These are phyloP conservation scores for Pseudomyrmex dendroicus DNA, from an alignment of 1,140 invertebrate species.

Conservation along the genomic window DNA sequence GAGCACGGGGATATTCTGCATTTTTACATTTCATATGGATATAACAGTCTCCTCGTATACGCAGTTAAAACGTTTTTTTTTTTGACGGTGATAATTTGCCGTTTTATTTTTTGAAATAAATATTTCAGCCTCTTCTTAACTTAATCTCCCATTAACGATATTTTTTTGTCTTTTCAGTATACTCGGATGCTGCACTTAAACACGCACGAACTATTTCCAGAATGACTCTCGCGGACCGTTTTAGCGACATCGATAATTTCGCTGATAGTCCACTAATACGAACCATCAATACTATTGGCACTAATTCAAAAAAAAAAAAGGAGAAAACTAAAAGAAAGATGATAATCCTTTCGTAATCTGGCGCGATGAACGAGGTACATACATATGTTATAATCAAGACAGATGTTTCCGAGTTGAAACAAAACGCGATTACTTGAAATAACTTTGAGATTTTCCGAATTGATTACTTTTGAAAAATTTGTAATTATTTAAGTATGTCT, in stretches of 20 bases:
- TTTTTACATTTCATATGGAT: conserved; percentile 19
- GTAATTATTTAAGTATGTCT: background rate
- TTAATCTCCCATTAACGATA: too few species aligned
- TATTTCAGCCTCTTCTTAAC: too few species aligned
- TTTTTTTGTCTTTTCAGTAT: too few species aligned
- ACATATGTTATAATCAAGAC: conserved; percentile 4
- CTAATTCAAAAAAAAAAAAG: conserved; percentile 44
- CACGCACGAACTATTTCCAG: conserved; percentile 21
- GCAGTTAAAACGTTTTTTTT: background rate
- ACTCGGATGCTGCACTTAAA: background rate
- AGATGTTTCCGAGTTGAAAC: conserved; percentile 7
- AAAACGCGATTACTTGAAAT: background rate
- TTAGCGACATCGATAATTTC: conserved; percentile 42
- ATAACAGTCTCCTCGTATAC: background rate
- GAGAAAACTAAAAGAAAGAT: background rate
- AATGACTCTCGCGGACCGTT: conserved; percentile 4
- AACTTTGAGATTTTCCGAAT: background rate
- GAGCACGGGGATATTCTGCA: conserved; percentile 65
- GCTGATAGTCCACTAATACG: conserved; percentile 49
- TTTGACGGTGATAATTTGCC: too few species aligned
- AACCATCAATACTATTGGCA: conserved; percentile 62
- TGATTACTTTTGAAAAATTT: background rate
- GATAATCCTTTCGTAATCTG: conserved; percentile 39
- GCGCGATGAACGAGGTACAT: conserved; percentile 5
- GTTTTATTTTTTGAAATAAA: background rate